Conservation (phyloP, 2,888 invertebrate species). For the Cremastinae sp. region DNA sequence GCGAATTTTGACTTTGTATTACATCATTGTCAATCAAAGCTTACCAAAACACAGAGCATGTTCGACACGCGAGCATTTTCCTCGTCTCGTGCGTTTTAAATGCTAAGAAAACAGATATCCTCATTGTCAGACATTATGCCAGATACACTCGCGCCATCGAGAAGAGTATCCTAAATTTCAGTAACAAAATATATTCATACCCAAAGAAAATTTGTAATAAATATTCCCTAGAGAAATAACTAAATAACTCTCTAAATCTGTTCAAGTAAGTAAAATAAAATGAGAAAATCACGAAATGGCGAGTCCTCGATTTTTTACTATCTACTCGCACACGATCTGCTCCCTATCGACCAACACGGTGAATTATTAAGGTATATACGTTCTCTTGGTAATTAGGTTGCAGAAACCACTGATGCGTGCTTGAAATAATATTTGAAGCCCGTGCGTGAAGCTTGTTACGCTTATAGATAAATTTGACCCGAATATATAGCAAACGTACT, state of each 20-base stretch:
- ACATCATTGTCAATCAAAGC: conserved; percentile 18
- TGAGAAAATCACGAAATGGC: no score
- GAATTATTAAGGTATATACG: conserved; percentile 28
- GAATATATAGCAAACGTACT: conserved; percentile 13
- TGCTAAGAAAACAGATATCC: background rate
- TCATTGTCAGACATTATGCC: background rate
- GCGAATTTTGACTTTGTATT: conserved; percentile 2
- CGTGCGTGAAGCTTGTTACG: conserved; percentile 21
- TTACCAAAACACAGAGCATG: background rate
- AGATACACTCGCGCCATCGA: background rate
- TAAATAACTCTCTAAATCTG: no score
- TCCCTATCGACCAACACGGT: background rate
- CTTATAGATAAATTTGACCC: conserved; percentile 19
- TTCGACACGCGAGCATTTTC: conserved; percentile 22
- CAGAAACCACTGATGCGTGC: conserved; percentile 6
- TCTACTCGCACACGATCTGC: conserved; percentile 1
- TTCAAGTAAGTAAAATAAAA: no score
- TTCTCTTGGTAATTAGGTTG: conserved; percentile 5
- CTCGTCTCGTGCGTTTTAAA: conserved; percentile 16
- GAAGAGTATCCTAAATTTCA: no score
- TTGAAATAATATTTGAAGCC: conserved; percentile 33
- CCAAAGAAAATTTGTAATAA: no score
- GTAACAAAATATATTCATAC: no score
- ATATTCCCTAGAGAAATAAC: no score
- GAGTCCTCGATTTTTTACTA: conserved; percentile 5